phyloP scores from a whole-genome alignment of 2,113 vertebrate genomes.

The Ictidomys tridecemlineatus region DNA sequence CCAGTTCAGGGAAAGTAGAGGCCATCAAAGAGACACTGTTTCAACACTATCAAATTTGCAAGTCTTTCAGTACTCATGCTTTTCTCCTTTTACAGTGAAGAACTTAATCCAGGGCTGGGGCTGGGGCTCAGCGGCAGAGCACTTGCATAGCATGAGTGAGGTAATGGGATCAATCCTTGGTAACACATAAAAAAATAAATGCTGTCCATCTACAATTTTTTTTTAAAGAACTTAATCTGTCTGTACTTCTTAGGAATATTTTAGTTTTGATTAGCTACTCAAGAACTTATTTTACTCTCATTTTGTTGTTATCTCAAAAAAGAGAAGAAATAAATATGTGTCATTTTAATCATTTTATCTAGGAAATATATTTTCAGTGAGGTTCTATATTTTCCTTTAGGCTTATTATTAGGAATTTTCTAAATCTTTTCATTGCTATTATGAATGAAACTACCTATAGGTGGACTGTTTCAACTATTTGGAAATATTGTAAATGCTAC shows the following conservation, averaged over 20 bases:
- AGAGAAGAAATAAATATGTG: neutral
- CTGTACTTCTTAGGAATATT: neutral
- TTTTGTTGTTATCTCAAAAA: neutral
- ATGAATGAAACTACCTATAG: neutral
- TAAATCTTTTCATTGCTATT: neutral
- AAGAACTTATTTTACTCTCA: neutral
- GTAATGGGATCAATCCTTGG: no score
- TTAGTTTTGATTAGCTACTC: neutral
- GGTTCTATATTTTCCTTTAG: neutral
- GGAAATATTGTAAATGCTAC: neutral
- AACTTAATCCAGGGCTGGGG: neutral
- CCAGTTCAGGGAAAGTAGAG: slow-evolving; percentile 25
- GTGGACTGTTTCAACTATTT: neutral
- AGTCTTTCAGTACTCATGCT: neutral
- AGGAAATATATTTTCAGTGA: slow-evolving; percentile 18
- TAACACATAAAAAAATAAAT: no score
- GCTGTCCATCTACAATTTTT: no score
- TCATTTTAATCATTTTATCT: neutral
- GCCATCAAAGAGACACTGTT: slow-evolving; percentile 16
- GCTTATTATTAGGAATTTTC: neutral
- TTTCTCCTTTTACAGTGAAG: neutral
- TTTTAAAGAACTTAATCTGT: neutral
- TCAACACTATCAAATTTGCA: neutral
- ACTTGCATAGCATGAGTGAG: no score
- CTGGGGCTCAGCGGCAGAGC: no score